phyloP scores from a whole-genome alignment of 2,113 vertebrate species.

The Thalassarche chlororhynchos region DNA sequence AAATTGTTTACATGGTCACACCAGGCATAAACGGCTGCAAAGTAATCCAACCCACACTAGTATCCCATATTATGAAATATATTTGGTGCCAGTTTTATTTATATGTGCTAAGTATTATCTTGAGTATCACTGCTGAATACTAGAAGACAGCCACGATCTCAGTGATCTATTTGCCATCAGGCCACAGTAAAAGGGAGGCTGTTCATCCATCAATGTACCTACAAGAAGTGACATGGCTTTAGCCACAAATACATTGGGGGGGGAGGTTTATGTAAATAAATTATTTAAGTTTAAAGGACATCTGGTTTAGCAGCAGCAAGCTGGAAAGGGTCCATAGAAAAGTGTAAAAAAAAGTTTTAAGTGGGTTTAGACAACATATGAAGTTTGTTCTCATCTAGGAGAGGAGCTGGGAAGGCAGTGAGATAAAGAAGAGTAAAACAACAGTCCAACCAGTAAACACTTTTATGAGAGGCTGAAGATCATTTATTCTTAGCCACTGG shows the following conservation, averaged over 20 bases:
- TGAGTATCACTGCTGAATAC: background rate
- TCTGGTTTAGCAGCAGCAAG: background rate
- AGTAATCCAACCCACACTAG: background rate
- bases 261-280: background rate
- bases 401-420: background rate
- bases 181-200: background rate
- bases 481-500: background rate
- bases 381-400: background rate
- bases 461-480: background rate
- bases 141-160: background rate
- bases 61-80: background rate
- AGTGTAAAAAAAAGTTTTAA: background rate
- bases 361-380: background rate
- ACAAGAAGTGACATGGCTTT: background rate
- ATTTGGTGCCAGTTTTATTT: background rate
- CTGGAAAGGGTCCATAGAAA: background rate
- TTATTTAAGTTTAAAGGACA: background rate
- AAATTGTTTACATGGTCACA: conserved; percentile 11
- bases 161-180: background rate
- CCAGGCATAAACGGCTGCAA: background rate
- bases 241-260: background rate
- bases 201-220: background rate
- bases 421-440: background rate
- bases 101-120: background rate
- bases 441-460: background rate